Conservation (phyloP, 2,888 invertebrate genomes). For the Euclidia mi region DNA sequence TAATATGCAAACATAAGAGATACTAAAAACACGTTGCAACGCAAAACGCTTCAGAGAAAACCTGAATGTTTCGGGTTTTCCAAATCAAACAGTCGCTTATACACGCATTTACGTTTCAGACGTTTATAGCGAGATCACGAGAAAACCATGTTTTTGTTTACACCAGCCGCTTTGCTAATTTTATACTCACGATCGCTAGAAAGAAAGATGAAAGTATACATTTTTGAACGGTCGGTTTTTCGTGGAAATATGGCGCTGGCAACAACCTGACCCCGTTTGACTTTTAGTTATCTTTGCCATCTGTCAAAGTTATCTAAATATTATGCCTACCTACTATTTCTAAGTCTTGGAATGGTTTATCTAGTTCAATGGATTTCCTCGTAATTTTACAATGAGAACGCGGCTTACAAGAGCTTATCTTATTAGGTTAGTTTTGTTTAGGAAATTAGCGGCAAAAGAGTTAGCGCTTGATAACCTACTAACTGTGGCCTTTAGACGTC, state of each 20-base stretch:
- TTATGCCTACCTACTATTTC: not conserved
- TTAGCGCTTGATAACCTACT: too few species aligned
- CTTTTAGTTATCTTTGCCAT: slow-evolving; percentile 31
- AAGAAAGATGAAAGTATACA: slow-evolving; percentile 57
- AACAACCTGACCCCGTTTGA: slow-evolving; percentile 40
- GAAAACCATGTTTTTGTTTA: slow-evolving; percentile 66
- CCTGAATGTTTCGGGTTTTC: slow-evolving; percentile 18
- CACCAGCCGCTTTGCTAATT: slow-evolving; percentile 52
- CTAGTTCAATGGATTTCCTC: too few species aligned
- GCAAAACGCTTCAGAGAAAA: slow-evolving; percentile 38
- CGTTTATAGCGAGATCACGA: slow-evolving; percentile 44
- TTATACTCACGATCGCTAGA: slow-evolving; percentile 47
- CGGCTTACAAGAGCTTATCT: too few species aligned
- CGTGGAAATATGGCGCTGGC: slow-evolving; percentile 48
- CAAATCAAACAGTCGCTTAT: slow-evolving; percentile 31
- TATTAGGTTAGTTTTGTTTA: too few species aligned
- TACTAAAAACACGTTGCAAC: not conserved
- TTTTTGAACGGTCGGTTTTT: slow-evolving; percentile 44
- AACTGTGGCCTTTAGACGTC: too few species aligned
- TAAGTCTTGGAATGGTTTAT: too few species aligned
- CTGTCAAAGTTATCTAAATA: slow-evolving; percentile 39
- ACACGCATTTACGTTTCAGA: slow-evolving; percentile 33
- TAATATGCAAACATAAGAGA: not conserved
- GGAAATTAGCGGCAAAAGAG: too few species aligned
- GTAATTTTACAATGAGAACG: too few species aligned